Percentiles rank a stretch among this genome's conserved stretches.
These are phyloP conservation scores for Trichogramma pretiosum DNA, from an alignment of 1,140 invertebrate species.

Conservation along the genomic window DNA sequence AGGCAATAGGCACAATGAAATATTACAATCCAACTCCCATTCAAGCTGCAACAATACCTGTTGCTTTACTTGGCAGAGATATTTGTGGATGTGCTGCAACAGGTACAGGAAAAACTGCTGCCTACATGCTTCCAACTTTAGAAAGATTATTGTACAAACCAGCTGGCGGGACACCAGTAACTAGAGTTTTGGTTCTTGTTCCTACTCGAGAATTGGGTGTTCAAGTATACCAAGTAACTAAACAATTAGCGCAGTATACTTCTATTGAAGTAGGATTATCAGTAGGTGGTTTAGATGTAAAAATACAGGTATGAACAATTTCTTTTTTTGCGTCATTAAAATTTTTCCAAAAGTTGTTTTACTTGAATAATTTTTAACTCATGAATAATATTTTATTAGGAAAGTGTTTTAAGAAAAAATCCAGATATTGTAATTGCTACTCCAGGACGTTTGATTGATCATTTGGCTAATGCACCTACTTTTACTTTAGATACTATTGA, in stretches of 20 bases:
- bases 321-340: too few species aligned
- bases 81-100: constrained; percentile 95
- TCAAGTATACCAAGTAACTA: constrained; percentile 89
- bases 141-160: constrained; percentile 83
- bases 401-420: constrained; percentile 75
- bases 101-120: constrained; percentile 96
- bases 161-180: constrained; percentile 53
- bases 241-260: constrained; percentile 83
- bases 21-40: constrained; percentile 22
- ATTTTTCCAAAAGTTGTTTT: neutral
- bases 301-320: constrained; percentile 60
- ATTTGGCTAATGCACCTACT: constrained; percentile 89
- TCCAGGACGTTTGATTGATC: constrained; percentile 94
- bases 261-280: constrained; percentile 71
- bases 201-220: constrained; percentile 95
- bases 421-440: constrained; percentile 98
- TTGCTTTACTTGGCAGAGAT: constrained; percentile 80
- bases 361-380: constrained; percentile 3
- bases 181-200: constrained; percentile 85
- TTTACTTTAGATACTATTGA: constrained; percentile 88
- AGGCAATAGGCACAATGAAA: constrained; percentile 13
- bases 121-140: constrained; percentile 95
- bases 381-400: constrained; percentile 44
- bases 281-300: constrained; percentile 89
- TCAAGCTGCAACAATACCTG: constrained; percentile 78